phyloP scores from a whole-genome alignment of 2,113 vertebrate species.

The Hippoglossus stenolepis region DNA sequence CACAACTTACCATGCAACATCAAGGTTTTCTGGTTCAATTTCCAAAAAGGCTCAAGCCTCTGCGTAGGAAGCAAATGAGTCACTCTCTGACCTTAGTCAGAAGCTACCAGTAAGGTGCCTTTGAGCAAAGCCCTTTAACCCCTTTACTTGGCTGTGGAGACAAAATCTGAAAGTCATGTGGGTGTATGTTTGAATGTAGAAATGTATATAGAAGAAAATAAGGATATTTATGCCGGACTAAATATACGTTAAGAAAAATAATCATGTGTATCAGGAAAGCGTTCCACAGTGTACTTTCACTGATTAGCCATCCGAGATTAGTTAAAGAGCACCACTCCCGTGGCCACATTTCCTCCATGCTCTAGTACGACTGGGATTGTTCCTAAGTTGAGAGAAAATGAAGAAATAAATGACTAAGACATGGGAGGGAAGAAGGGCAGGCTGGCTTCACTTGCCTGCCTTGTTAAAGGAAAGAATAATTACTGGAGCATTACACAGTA shows the following conservation, averaged over 20 bases:
- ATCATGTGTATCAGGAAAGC: constrained; percentile 4
- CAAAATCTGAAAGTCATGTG: constrained; percentile 9
- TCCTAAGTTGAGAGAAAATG: constrained; percentile 60
- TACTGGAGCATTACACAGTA: constrained; percentile 66
- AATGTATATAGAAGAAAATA: not conserved
- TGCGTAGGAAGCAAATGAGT: constrained; percentile 39
- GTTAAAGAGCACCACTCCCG: constrained; percentile 47
- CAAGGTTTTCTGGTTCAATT: constrained; percentile 48
- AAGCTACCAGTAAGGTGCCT: constrained; percentile 32
- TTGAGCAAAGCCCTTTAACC: constrained; percentile 44
- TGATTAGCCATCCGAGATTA: constrained; percentile 27
- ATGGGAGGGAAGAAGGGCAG: constrained; percentile 44
- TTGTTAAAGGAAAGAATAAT: constrained; percentile 80
- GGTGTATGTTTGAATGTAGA: constrained; percentile 16
- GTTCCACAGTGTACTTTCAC: constrained; percentile 1
- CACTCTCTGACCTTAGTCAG: constrained; percentile 41
- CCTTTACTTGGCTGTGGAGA: constrained; percentile 7
- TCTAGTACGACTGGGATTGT: constrained; percentile 40
- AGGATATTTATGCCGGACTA: not conserved
- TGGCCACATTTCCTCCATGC: constrained; percentile 49
- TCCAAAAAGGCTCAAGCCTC: constrained; percentile 5
- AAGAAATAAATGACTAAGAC: constrained; percentile 74
- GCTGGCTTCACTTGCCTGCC: constrained; percentile 61
- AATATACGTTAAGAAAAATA: constrained; percentile 24
- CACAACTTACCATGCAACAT: constrained; percentile 15